phyloP scores from a whole-genome alignment of 2,797 vertebrate genomes.

The Momotus momota region DNA sequence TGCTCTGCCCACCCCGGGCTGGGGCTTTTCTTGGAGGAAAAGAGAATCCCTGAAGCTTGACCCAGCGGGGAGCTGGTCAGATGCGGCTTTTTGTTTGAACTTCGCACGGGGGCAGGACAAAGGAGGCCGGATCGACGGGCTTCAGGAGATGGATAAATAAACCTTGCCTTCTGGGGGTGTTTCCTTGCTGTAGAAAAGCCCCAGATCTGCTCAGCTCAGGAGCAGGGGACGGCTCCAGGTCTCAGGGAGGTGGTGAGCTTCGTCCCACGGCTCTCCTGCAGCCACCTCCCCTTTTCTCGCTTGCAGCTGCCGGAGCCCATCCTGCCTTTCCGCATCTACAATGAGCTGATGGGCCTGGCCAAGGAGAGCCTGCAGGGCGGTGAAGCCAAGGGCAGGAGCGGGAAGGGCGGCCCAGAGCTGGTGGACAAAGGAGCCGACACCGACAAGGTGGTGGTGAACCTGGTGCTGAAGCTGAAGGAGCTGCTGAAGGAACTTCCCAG shows the following conservation, averaged over 20 bases:
- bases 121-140: rapidly evolving
- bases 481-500: slow-evolving; percentile 86
- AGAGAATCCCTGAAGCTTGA: background rate
- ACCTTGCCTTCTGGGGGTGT: too few species aligned
- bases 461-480: slow-evolving; percentile 86
- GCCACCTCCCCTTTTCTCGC: background rate
- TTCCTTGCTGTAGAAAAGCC: background rate
- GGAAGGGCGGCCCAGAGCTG: slow-evolving; percentile 76
- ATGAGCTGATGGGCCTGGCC: slow-evolving; percentile 92
- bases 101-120: background rate
- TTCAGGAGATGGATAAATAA: background rate
- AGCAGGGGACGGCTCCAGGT: rapidly evolving
- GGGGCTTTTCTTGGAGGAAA: background rate
- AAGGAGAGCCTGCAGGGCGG: slow-evolving; percentile 90
- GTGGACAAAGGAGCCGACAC: slow-evolving; percentile 82
- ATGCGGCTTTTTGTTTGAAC: background rate
- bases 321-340: slow-evolving; percentile 91
- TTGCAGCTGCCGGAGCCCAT: slow-evolving; percentile 93
- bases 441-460: slow-evolving; percentile 76
- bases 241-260: background rate
- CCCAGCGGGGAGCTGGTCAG: background rate
- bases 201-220: background rate
- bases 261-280: background rate
- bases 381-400: slow-evolving; percentile 75
- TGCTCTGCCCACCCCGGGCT: background rate